Conservation (phyloP, 2,113 vertebrate species). For the Dicaeum eximium region DNA sequence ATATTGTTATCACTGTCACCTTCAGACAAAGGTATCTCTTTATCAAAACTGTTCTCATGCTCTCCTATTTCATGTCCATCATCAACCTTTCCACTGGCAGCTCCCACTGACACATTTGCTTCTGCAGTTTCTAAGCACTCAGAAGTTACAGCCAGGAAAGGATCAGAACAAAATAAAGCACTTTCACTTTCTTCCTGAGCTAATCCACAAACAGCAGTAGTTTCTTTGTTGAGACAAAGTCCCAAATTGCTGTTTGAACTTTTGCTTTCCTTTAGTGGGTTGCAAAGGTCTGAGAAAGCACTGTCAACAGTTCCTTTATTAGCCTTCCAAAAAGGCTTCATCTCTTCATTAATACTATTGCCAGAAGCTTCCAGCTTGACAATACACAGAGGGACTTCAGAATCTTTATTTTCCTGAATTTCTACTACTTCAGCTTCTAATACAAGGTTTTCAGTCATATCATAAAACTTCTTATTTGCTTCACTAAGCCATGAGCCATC, state of each 20-base stretch:
- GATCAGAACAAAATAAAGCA: background rate
- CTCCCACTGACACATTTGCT: background rate
- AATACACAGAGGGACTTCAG: constrained; percentile 51
- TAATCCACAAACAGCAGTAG: background rate
- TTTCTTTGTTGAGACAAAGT: background rate
- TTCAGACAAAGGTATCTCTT: background rate
- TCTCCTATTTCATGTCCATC: background rate
- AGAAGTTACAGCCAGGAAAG: background rate
- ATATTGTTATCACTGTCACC: background rate
- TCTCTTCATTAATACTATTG: constrained; percentile 74
- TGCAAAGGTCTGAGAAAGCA: background rate
- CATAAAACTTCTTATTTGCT: constrained; percentile 74
- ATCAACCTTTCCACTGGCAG: background rate
- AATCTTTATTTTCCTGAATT: constrained; percentile 12
- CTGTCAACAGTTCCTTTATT: background rate
- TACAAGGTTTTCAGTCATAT: constrained; percentile 69
- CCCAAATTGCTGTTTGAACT: background rate
- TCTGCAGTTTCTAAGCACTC: background rate
- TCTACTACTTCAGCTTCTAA: constrained; percentile 78
- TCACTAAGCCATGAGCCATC: constrained; percentile 75
- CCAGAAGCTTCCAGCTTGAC: constrained; percentile 78
- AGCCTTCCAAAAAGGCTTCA: constrained; percentile 76
- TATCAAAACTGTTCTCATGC: background rate
- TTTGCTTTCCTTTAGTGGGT: background rate
- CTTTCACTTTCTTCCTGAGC: background rate